Evolutionary conservation across 2,113 vertebrate genomes (phyloP).

Genomic region (Hemiscyllium ocellatum): DNA sequence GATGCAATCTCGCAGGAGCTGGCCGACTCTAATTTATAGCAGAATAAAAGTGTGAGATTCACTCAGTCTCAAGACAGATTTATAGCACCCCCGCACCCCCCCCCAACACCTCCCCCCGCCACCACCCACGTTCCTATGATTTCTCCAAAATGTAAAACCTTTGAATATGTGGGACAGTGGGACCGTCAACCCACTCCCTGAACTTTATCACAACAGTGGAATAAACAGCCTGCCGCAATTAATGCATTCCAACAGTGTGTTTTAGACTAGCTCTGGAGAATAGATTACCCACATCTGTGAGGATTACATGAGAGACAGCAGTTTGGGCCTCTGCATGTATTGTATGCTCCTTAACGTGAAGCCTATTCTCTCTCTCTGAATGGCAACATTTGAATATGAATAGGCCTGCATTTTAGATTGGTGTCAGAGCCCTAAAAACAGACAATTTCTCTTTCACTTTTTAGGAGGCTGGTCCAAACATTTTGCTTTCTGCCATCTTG

Average conservation of each 20-base stretch:
- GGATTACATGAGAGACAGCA: slow-evolving; percentile 36
- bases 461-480: slow-evolving; percentile 14
- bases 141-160: background rate
- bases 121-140: background rate
- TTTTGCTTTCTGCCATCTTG: slow-evolving; percentile 24
- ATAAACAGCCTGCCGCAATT: background rate
- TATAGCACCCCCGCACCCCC: background rate
- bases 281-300: slow-evolving; percentile 32
- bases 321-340: background rate
- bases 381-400: slow-evolving; percentile 38
- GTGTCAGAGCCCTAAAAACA: slow-evolving; percentile 24
- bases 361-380: slow-evolving; percentile 30
- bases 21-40: background rate
- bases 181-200: background rate
- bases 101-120: background rate
- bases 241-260: slow-evolving; percentile 19
- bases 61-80: background rate
- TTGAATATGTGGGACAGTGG: background rate
- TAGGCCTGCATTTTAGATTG: background rate
- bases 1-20: slow-evolving; percentile 13
- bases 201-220: background rate
- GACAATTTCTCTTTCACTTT: slow-evolving; percentile 10
- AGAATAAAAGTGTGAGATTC: background rate
- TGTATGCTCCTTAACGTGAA: background rate
- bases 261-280: background rate